phyloP scores from a whole-genome alignment of 2,797 vertebrate species.

The Tapera naevia region DNA sequence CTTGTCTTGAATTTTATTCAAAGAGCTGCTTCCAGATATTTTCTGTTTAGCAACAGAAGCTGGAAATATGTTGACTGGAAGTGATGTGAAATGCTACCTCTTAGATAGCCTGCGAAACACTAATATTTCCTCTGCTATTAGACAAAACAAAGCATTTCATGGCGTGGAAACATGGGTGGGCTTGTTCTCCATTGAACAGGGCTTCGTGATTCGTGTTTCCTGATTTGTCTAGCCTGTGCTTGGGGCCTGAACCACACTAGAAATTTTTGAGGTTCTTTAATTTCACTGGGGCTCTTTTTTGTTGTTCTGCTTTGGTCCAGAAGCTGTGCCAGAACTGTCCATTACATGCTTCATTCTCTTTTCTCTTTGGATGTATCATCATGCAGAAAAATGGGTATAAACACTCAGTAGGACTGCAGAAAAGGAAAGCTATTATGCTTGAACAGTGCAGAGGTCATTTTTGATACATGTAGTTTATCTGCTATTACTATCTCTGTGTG shows the following conservation, averaged over 20 bases:
- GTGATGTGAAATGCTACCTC: not conserved
- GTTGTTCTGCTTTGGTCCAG: not conserved
- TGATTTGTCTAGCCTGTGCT: not conserved
- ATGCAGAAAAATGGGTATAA: not conserved
- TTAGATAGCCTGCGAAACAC: not conserved
- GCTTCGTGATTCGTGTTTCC: not conserved
- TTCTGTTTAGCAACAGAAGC: not conserved
- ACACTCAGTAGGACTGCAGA: not conserved
- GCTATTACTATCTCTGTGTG: not conserved
- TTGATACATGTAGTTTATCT: not conserved
- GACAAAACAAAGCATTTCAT: not conserved
- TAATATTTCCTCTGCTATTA: not conserved
- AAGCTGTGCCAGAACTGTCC: not conserved
- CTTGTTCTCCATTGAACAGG: not conserved
- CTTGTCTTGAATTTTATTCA: not conserved
- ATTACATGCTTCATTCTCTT: not conserved
- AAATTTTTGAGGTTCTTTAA: not conserved
- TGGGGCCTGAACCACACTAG: not conserved
- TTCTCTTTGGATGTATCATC: not conserved
- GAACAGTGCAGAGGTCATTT: not conserved
- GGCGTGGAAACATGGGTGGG: not conserved
- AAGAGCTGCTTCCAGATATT: not conserved
- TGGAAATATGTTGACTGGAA: not conserved
- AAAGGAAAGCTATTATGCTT: not conserved
- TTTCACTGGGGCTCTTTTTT: fast-evolving